phyloP scores from a whole-genome alignment of 2,888 invertebrate genomes.

The Diarsia dahlii region DNA sequence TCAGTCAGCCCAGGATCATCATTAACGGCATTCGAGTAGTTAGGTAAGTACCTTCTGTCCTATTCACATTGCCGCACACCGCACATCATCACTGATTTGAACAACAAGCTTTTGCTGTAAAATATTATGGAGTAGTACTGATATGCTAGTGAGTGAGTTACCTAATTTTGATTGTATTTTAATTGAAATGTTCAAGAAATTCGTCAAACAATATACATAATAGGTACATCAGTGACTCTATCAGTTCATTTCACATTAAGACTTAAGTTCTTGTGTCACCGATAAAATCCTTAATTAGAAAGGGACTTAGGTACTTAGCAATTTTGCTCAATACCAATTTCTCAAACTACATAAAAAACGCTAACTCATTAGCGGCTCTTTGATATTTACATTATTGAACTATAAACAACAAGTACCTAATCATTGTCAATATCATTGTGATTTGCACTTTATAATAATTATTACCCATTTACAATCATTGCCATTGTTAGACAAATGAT shows the following conservation, averaged over 20 bases:
- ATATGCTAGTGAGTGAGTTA: no score
- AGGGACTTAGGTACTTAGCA: not conserved
- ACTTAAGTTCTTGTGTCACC: no score
- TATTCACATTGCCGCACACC: not conserved
- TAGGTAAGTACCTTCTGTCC: no score
- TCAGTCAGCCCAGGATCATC: not conserved
- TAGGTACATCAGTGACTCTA: no score
- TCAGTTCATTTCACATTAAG: no score
- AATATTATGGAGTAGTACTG: no score
- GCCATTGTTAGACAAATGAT: not conserved
- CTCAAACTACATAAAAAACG: not conserved
- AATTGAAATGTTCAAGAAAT: no score
- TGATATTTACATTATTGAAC: not conserved
- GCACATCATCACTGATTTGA: not conserved
- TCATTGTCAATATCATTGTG: not conserved
- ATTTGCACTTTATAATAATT: not conserved
- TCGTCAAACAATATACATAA: no score
- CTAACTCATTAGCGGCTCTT: not conserved
- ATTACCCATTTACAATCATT: not conserved
- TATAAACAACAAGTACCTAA: not conserved
- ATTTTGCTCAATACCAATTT: not conserved
- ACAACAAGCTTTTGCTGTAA: no score
- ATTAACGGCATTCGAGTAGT: no score
- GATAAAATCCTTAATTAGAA: not conserved
- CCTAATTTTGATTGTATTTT: no score